Base-by-base conservation (phyloP, 2,888 invertebrate species). In the Dermolepida albohirtum region DNA sequence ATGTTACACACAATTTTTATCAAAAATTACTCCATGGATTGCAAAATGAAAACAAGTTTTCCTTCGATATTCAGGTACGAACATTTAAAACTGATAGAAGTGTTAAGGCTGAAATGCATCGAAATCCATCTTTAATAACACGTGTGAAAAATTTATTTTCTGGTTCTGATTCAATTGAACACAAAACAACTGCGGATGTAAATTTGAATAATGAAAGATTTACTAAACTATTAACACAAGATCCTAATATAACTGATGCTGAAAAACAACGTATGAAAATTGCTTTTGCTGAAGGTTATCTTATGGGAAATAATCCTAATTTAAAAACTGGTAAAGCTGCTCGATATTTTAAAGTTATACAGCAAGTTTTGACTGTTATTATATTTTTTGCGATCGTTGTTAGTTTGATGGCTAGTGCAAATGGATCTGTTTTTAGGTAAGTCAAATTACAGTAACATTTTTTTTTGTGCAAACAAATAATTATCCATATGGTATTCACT, bases 211-310 rank as follows among this genome's bases (percentile, higher is more conserved):
- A 85, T 47, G 83, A 87, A 4, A 82, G 83, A 49, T 66, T 85
- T 5, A 87, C 87, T 72, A 87, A 86, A 55, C 76, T 87, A 49
- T 83, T 91, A 40, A 86, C 86, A 17, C 86, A 87, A 55, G 84
- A 84, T 47, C 71, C 84, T 22, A 82, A 83, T 67, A 73, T 83
- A 22, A 76, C 78, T 41, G 82, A 80, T 76, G 78, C 84, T 73
- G 90, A 94, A 81, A 90, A 90, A 73, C 90, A 91, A 74, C 89
- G 89, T 78, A 86, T 95, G 66, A 95, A 95, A 85, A 87, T 95
- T 67, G 96, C 96, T 0, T 96, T 96, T 84, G 95, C 95, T 40
- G 96, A 96, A 82, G 96, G 96, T 0, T 96, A 95, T 79, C 80
- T 94, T 69, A 90, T 94, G 63, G 95, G 93, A 74, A 84, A 85